A percentile compares a stretch with the other conserved stretches of the same genome.
Evolutionary conservation across 1,140 invertebrate species (phyloP).

Genomic region (Drosophila sproati): DNA sequence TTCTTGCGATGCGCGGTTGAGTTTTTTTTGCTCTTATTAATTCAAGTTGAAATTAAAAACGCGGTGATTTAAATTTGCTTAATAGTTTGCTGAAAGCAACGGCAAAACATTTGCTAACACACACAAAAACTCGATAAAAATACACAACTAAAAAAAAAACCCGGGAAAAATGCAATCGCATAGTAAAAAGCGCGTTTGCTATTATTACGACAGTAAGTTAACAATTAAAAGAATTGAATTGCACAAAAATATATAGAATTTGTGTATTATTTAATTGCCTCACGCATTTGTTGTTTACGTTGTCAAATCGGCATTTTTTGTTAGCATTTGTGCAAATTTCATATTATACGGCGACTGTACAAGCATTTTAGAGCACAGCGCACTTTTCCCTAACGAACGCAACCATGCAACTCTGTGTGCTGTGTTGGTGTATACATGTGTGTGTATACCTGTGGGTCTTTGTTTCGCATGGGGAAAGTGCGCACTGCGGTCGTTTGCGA

Average conservation of each 20-base stretch:
- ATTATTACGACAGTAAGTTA: slow-evolving; percentile 99
- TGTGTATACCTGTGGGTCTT: slow-evolving; percentile 68
- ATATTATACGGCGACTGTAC: slow-evolving; percentile 80
- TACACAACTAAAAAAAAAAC: not conserved
- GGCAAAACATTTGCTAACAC: not conserved
- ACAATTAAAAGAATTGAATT: not conserved
- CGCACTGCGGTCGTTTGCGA: slow-evolving; percentile 27
- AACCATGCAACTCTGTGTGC: slow-evolving; percentile 33
- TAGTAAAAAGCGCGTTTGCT: slow-evolving; percentile 97
- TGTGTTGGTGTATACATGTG: slow-evolving; percentile 39
- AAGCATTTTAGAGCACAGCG: slow-evolving; percentile 56
- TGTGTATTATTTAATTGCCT: no score
- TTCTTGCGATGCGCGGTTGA: slow-evolving; percentile 33
- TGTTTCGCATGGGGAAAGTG: slow-evolving; percentile 61
- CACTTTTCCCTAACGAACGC: slow-evolving; percentile 60
- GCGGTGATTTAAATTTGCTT: not conserved
- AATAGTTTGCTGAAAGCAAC: slow-evolving; percentile 1
- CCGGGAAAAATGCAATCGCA: slow-evolving; percentile 88
- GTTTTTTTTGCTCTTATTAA: not conserved
- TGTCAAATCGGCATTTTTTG: not conserved
- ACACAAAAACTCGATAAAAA: not conserved
- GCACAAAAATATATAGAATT: not conserved
- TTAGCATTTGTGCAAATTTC: slow-evolving; percentile 57
- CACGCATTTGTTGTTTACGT: not conserved
- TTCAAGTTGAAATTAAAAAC: not conserved